Evolutionary conservation across 1,140 invertebrate species (phyloP), one percentile per base, ranked within the genome.

Genomic region (Armadillidium nasatum): DNA sequence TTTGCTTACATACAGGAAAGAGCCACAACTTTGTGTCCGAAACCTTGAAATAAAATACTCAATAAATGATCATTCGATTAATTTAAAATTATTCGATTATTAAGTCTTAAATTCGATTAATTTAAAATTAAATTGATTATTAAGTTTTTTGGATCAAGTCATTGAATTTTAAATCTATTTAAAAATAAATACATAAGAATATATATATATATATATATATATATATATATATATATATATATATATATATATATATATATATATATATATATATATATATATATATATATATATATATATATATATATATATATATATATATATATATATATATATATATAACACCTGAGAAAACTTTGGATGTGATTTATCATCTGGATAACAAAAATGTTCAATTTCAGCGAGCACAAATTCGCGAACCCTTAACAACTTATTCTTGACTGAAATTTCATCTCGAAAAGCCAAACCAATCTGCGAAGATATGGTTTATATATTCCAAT

Each of bases 351-450:
- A n/a, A n/a, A n/a, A 99, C 85, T 98, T 99, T 0, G 92, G 90
- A 87, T 99, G 96, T 77, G 87, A 89, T 83, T 99, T 98, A 77
- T 93, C 88, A 3, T 81, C 85, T 0, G 96, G 94, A 86, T 99
- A 96, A 86, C 97, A 97, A 85, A 99, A 99, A 87, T 99, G 96
- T 85, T 99, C 98, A 81, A 99, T 99, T 88, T 99, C 98, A 70
- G 97, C 97, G 96, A 99, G 98, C 0, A 96, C 99, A 83, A 99
- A 99, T 84, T 99, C 98, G 83, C 89, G 86, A 0, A 99, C 96
- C 83, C 97, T 88, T 19, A 99, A 91, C 10, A 99, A 87, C 0
- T 97, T 97, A 82, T 97, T 97, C 72, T 97, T 87, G 15, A 98
- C 98, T 0, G 97, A 99, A 79, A 99, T 99, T 88, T 99, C 98